Base-by-base conservation (phyloP, 2,797 vertebrate genomes). In the Sebastiscus tertius region DNA sequence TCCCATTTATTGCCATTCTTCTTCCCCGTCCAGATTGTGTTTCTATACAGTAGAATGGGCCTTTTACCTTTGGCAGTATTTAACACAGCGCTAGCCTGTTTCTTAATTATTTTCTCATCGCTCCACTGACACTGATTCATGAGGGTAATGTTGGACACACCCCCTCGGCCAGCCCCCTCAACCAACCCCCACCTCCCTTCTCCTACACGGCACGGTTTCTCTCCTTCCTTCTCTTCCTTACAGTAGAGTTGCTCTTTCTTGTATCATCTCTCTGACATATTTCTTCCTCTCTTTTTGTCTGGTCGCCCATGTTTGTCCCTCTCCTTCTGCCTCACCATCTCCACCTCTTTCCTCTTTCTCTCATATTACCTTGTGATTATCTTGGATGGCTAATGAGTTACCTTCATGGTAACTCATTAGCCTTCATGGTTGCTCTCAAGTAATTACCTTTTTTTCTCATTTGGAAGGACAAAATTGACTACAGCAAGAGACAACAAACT, bases 51-150 rank as follows among this genome's bases (percentile, higher is more conserved):
- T 89, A 90, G 87, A 87, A 85, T 75, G 70, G 85, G 79, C 86
- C 84, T 83, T 87, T 89, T 91, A 93, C 93, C 90, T 88, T 92
- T 92, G 93, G 90, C 94, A 88, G 91, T 88, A 91, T 91, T 92
- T 93, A 93, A 92, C 83, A 90, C 90, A 86, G 87, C 36, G 46
- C 88, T 82, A 64, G 83, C 83, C 89, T 89, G 89, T 92, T 94
- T 92, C 93, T 94, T 95, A 94, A 96, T 96, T 95, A 95, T 95
- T 95, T 95, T 93, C 92, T 95, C 94, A 93, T 94, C 89, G 85
- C 92, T 93, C 79, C 80, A 86, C 86, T 92, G 95, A 95, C 93
- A 94, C 93, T 95, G 95, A 96, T 95, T 94, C 93, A 95, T 94
- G 92, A 92, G 89, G 88, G 87, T 90, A 88, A 87, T 80, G 81